Evolutionary conservation across 2,113 vertebrate genomes (phyloP).

Genomic region (human (Homo sapiens)): GRCh38 chr5:106220501-106221000

Average conservation of each 20-base stretch:
- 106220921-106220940: no score
- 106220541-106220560: not conserved
- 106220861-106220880: not conserved
- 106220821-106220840: not conserved
- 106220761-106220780: not conserved
- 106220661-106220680: not conserved
- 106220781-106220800: not conserved
- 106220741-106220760: not conserved
- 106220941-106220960: not conserved
- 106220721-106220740: not conserved
- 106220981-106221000: not conserved
- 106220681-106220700: not conserved
- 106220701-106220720: not conserved
- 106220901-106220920: not conserved
- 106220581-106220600: not conserved
- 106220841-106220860: not conserved
- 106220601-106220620: not conserved
- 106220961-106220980: not conserved
- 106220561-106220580: not conserved
- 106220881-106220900: not conserved
- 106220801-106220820: not conserved
- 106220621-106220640: not conserved
- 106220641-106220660: not conserved
- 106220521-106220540: not conserved
- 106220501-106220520: not conserved